Conservation (phyloP, 2,888 invertebrate species). For the Gari tellinella region DNA sequence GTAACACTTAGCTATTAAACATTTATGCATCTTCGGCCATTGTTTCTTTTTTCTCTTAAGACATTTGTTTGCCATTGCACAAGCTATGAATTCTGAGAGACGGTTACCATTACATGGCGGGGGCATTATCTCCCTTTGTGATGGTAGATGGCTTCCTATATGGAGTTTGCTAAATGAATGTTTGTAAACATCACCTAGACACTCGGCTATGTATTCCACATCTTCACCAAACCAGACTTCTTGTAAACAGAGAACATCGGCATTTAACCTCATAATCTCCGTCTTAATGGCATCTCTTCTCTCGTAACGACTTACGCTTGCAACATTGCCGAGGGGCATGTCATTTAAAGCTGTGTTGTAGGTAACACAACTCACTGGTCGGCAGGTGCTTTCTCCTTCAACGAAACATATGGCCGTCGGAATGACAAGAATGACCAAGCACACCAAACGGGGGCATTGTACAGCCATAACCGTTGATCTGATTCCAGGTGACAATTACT, state of each 20-base stretch:
- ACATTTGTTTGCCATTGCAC: slow-evolving; percentile 22
- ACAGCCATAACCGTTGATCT: too few relatives aligned
- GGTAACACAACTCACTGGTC: slow-evolving; percentile 1
- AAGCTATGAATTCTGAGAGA: slow-evolving; percentile 10
- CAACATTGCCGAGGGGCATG: slow-evolving; percentile 1
- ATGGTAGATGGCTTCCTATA: slow-evolving; percentile 14
- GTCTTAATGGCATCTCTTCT: slow-evolving; percentile 35
- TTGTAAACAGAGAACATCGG: slow-evolving; percentile 43
- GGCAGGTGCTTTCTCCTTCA: too few relatives aligned
- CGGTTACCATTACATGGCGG: slow-evolving; percentile 17
- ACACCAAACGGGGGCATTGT: too few relatives aligned
- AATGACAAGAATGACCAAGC: too few relatives aligned
- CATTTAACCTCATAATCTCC: slow-evolving; percentile 31
- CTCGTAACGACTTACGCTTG: slow-evolving; percentile 21
- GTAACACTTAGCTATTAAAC: slow-evolving; percentile 9
- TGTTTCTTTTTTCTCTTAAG: background rate
- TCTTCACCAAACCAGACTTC: slow-evolving; percentile 52
- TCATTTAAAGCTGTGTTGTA: slow-evolving; percentile 44
- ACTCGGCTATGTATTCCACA: slow-evolving; percentile 27
- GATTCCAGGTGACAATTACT: too few relatives aligned
- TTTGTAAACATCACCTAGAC: slow-evolving; percentile 22
- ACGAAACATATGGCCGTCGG: too few relatives aligned
- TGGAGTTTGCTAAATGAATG: slow-evolving; percentile 41
- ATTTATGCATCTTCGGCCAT: background rate
- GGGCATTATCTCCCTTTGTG: slow-evolving; percentile 11